Evolutionary conservation across 2,113 vertebrate species (phyloP).

Genomic region (Petaurus breviceps): DNA sequence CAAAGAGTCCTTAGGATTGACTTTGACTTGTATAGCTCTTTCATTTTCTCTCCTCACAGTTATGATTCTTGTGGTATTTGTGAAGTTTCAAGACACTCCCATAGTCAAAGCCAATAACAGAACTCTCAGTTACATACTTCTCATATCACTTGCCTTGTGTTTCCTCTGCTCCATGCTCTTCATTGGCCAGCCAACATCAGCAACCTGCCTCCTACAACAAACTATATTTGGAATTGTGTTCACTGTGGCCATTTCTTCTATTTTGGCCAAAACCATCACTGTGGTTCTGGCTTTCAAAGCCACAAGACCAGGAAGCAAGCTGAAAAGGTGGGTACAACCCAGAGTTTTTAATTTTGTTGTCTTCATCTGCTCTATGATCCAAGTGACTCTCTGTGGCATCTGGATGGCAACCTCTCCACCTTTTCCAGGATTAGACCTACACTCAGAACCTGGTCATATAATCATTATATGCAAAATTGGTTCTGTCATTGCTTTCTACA

Average conservation of each 20-base stretch:
- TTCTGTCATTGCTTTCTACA: conserved; percentile 80
- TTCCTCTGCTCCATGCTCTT: conserved; percentile 10
- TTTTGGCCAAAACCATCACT: conserved; percentile 61
- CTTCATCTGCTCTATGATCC: conserved; percentile 31
- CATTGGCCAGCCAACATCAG: not conserved
- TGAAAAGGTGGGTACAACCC: conserved; percentile 29
- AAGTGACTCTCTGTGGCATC: conserved; percentile 83
- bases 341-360: conserved; percentile 46
- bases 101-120: conserved; percentile 60
- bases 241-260: conserved; percentile 75
- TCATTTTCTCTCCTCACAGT: not conserved
- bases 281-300: conserved; percentile 13
- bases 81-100: conserved; percentile 43
- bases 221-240: not conserved
- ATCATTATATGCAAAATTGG: conserved; percentile 82
- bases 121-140: conserved; percentile 52
- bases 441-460: conserved; percentile 78
- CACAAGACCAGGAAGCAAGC: conserved; percentile 44
- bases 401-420: conserved; percentile 83
- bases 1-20: conserved; percentile 82
- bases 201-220: not conserved
- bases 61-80: conserved; percentile 1
- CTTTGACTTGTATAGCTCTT: conserved; percentile 30
- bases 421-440: conserved; percentile 40
- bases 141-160: conserved; percentile 42